Conservation (phyloP, 2,797 vertebrate species). For the Neosalanx taihuensis region DNA sequence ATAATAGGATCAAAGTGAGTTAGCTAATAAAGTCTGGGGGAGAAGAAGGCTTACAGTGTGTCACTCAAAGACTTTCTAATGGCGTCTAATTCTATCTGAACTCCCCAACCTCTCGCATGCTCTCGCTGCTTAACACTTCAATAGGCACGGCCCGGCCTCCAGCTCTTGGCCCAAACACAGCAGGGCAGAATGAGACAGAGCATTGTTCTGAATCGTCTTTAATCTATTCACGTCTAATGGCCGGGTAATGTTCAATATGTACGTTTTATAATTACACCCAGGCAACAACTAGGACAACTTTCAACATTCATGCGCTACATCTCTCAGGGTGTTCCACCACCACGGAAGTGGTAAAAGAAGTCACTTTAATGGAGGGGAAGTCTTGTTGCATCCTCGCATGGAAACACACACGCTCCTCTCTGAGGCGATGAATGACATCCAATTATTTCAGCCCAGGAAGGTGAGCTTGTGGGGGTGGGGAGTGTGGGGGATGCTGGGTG, state of each 20-base stretch:
- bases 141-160: slow-evolving; percentile 61
- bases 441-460: slow-evolving; percentile 42
- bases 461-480: slow-evolving; percentile 32
- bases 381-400: slow-evolving; percentile 11
- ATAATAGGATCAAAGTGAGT: slow-evolving; percentile 77
- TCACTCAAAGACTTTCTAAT: slow-evolving; percentile 72
- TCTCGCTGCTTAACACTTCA: slow-evolving; percentile 65
- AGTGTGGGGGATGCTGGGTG: background rate
- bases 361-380: slow-evolving; percentile 28
- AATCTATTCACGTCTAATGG: slow-evolving; percentile 63
- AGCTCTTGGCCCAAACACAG: slow-evolving; percentile 58
- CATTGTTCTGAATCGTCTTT: slow-evolving; percentile 67
- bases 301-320: slow-evolving; percentile 51
- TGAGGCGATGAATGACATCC: slow-evolving; percentile 49
- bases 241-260: slow-evolving; percentile 57
- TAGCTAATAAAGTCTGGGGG: slow-evolving; percentile 75
- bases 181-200: slow-evolving; percentile 57
- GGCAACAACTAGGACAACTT: slow-evolving; percentile 60
- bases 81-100: slow-evolving; percentile 71
- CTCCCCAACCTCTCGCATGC: slow-evolving; percentile 55
- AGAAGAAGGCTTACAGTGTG: slow-evolving; percentile 63
- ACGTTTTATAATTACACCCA: slow-evolving; percentile 66
- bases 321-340: slow-evolving; percentile 30
- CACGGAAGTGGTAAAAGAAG: slow-evolving; percentile 27
- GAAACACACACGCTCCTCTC: slow-evolving; percentile 11